Percentiles rank a stretch among this genome's conserved stretches.
Conservation (phyloP, 2,797 vertebrate species). For the Lithobates pipiens region DNA sequence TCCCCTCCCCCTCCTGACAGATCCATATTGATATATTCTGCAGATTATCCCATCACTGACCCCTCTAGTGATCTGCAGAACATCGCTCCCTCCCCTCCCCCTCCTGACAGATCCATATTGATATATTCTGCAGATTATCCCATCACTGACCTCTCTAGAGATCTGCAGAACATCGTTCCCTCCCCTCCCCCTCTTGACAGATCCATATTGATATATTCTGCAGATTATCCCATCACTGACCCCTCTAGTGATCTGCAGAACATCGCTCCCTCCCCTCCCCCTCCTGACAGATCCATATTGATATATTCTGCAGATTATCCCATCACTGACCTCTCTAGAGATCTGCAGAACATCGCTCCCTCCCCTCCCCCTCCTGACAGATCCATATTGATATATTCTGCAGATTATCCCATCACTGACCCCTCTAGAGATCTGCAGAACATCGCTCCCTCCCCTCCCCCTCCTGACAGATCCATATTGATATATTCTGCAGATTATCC, state of each 20-base stretch:
- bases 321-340: background rate
- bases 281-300: no score
- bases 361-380: background rate
- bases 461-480: constrained; percentile 1
- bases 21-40: background rate
- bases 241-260: constrained; percentile 15
- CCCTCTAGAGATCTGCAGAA: constrained; percentile 1
- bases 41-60: background rate
- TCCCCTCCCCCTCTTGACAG: background rate
- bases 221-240: constrained; percentile 1
- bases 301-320: background rate
- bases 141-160: background rate
- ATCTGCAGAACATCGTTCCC: background rate
- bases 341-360: constrained; percentile 24
- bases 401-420: background rate
- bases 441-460: background rate
- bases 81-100: background rate
- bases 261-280: no score
- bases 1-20: background rate
- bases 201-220: background rate
- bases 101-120: constrained; percentile 1
- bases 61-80: constrained; percentile 1
- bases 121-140: no score
- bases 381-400: background rate
- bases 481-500: no score